Percentiles rank a stretch among this genome's conserved stretches.
Conservation (phyloP, 2,113 vertebrate genomes). For the Candoia aspera region DNA sequence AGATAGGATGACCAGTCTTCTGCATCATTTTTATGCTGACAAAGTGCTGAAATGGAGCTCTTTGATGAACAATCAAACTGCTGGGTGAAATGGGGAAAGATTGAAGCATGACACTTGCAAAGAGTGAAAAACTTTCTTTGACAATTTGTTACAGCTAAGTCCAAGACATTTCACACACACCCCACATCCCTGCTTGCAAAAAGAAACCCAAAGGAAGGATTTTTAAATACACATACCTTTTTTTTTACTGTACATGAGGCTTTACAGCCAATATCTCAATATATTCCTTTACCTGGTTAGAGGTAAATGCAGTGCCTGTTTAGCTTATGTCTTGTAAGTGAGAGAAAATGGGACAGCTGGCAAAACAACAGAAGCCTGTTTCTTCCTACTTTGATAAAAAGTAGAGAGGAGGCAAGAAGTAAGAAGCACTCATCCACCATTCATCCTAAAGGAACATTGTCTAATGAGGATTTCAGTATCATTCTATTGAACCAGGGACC, state of each 20-base stretch:
- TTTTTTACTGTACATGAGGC: not conserved
- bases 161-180: slow-evolving; percentile 7
- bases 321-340: not conserved
- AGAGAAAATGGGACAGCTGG: not conserved
- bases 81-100: not conserved
- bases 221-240: not conserved
- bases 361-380: not conserved
- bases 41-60: not conserved
- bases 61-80: not conserved
- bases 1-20: slow-evolving; percentile 4
- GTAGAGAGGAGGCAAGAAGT: not conserved
- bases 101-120: not conserved
- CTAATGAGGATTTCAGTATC: not conserved
- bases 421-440: not conserved
- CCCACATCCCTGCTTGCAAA: not conserved
- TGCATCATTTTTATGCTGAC: slow-evolving; percentile 19
- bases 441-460: not conserved
- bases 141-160: fast-evolving
- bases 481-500: not conserved
- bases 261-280: not conserved
- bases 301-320: not conserved
- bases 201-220: not conserved
- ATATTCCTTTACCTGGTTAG: not conserved
- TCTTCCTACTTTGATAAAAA: not conserved
- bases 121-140: not conserved